phyloP scores from a whole-genome alignment of 1,140 invertebrate genomes.

The Samia ricini region DNA sequence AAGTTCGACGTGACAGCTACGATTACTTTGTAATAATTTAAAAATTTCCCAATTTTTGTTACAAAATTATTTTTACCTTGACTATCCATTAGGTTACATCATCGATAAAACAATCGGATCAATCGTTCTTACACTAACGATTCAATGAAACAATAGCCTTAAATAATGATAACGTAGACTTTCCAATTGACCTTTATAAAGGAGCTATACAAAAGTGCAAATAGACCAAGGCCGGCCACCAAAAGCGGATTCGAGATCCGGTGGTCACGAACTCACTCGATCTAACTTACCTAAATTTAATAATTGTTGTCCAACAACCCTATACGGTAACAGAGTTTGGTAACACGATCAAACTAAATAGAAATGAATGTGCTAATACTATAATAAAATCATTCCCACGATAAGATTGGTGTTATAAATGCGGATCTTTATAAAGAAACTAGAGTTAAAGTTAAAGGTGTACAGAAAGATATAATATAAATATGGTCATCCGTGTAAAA shows the following conservation, averaged over 20 bases:
- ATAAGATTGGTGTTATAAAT: background rate
- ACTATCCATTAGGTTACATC: conserved; percentile 21
- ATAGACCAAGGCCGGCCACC: conserved; percentile 66
- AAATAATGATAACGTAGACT: conserved; percentile 33
- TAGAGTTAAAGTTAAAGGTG: background rate
- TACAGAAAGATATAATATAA: background rate
- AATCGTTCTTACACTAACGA: conserved; percentile 11
- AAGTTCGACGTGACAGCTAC: no score
- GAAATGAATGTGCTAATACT: background rate
- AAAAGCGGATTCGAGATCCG: conserved; percentile 59
- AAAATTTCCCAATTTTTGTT: background rate
- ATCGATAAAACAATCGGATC: conserved; percentile 25
- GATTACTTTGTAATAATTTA: background rate
- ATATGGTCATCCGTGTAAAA: background rate
- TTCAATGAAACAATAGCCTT: conserved; percentile 28
- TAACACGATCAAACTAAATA: background rate
- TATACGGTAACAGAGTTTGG: conserved; percentile 14
- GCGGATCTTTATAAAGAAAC: background rate
- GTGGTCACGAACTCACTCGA: conserved; percentile 49
- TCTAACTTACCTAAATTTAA: conserved; percentile 35
- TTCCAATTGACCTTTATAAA: conserved; percentile 71
- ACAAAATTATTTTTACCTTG: conserved; percentile 12
- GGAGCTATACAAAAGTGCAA: conserved; percentile 48
- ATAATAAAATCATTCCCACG: background rate
- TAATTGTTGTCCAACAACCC: conserved; percentile 44